phyloP scores from a whole-genome alignment of 2,113 vertebrate genomes.

The Thermophis baileyi region DNA sequence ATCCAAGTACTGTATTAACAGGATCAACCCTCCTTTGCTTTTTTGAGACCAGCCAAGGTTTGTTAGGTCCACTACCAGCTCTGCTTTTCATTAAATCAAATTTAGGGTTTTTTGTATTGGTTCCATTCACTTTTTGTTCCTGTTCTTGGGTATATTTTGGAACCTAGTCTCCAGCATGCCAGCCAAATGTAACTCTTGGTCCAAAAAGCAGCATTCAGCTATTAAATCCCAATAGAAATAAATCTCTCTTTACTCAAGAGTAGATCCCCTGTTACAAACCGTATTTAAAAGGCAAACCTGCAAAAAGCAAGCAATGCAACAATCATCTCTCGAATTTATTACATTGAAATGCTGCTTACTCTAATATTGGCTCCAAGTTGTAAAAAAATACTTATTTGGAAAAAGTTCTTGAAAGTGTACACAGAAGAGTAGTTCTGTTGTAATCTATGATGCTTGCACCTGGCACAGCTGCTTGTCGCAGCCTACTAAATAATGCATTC shows the following conservation, averaged over 20 bases:
- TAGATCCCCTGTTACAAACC: not conserved
- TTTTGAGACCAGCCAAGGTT: not conserved
- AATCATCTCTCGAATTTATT: slow-evolving; percentile 22
- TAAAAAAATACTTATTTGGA: slow-evolving; percentile 13
- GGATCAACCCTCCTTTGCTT: not conserved
- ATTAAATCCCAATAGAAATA: not conserved
- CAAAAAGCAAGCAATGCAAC: not conserved
- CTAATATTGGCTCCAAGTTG: not conserved
- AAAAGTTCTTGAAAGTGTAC: slow-evolving; percentile 18
- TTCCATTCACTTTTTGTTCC: not conserved
- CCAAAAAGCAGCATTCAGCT: not conserved
- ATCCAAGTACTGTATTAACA: not conserved
- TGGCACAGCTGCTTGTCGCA: not conserved
- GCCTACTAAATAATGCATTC: slow-evolving; percentile 43
- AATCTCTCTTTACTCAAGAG: not conserved
- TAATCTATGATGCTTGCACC: slow-evolving; percentile 29
- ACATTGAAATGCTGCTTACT: not conserved
- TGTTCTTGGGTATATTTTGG: not conserved
- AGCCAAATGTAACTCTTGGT: not conserved
- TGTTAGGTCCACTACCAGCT: not conserved
- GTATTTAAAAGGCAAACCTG: not conserved
- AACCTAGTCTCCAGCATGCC: not conserved
- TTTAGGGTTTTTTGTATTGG: not conserved
- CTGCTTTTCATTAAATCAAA: not conserved
- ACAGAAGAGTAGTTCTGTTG: slow-evolving; percentile 25